A percentile compares a stretch with the other conserved stretches of the same genome.
phyloP scores from a whole-genome alignment of 2,888 invertebrate species.

The Eulithis prunata region DNA sequence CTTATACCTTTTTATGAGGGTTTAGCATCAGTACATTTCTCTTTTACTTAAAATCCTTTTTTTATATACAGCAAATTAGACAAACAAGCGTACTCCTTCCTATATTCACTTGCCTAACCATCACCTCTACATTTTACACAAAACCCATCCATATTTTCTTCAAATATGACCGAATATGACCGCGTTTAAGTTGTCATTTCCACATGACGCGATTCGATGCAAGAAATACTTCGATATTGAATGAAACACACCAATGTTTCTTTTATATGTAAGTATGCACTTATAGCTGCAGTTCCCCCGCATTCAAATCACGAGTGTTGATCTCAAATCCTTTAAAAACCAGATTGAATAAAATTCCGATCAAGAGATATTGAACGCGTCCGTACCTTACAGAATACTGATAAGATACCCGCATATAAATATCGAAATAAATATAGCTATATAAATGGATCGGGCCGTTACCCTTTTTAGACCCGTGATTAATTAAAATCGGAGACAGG shows the following conservation, averaged over 20 bases:
- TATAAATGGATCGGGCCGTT: constrained; percentile 56
- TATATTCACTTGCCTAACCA: background rate
- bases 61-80: background rate
- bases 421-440: constrained; percentile 17
- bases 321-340: constrained; percentile 27
- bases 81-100: too few relatives aligned
- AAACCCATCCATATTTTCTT: background rate
- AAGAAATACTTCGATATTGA: background rate
- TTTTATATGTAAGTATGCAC: background rate
- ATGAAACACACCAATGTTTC: background rate
- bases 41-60: background rate
- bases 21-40: background rate
- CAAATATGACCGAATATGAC: too few relatives aligned
- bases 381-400: constrained; percentile 48
- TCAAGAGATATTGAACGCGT: constrained; percentile 50
- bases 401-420: background rate
- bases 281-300: constrained; percentile 24
- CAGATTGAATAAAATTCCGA: constrained; percentile 52
- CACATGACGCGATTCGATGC: background rate
- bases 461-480: constrained; percentile 57
- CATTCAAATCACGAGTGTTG: constrained; percentile 20
- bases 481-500: constrained; percentile 64
- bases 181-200: background rate
- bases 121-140: background rate
- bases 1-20: background rate